phyloP scores from a whole-genome alignment of 2,888 invertebrate genomes.

The Drosophila paramelanica region DNA sequence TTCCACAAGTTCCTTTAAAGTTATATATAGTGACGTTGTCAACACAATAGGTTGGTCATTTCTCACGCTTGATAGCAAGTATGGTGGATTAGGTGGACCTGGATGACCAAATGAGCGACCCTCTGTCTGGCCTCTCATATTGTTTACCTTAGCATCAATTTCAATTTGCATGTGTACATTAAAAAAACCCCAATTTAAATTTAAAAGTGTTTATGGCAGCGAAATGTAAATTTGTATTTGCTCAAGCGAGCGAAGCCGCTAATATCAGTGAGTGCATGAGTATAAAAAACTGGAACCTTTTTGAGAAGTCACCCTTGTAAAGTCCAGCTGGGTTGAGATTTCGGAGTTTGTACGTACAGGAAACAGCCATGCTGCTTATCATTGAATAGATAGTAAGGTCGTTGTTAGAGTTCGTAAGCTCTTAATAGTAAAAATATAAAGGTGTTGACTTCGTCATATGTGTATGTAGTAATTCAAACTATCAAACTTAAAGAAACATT shows the following conservation, averaged over 20 bases:
- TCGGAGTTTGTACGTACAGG: background rate
- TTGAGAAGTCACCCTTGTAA: slow-evolving; percentile 37
- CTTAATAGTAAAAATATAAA: background rate
- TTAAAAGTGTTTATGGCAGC: slow-evolving; percentile 83
- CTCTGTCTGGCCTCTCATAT: slow-evolving; percentile 39
- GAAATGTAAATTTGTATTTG: slow-evolving; percentile 83
- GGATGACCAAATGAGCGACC: slow-evolving; percentile 44
- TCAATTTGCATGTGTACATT: slow-evolving; percentile 78
- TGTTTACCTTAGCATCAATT: slow-evolving; percentile 82
- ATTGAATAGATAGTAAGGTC: background rate
- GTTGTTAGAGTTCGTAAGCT: background rate
- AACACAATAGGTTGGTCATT: slow-evolving; percentile 46
- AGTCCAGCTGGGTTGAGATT: slow-evolving; percentile 27
- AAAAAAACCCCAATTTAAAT: slow-evolving; percentile 71
- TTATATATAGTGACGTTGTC: background rate
- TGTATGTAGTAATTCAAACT: too few species aligned
- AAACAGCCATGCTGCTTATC: slow-evolving; percentile 6
- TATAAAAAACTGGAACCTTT: slow-evolving; percentile 38
- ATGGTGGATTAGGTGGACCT: slow-evolving; percentile 12
- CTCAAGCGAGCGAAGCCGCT: slow-evolving; percentile 63
- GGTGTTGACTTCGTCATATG: background rate
- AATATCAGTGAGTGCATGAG: slow-evolving; percentile 45
- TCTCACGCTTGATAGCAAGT: slow-evolving; percentile 10
- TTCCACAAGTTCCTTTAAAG: background rate
- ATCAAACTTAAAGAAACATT: too few species aligned